Base-by-base conservation (phyloP, 2,888 invertebrate genomes). In the Margaritifera margaritifera region DNA sequence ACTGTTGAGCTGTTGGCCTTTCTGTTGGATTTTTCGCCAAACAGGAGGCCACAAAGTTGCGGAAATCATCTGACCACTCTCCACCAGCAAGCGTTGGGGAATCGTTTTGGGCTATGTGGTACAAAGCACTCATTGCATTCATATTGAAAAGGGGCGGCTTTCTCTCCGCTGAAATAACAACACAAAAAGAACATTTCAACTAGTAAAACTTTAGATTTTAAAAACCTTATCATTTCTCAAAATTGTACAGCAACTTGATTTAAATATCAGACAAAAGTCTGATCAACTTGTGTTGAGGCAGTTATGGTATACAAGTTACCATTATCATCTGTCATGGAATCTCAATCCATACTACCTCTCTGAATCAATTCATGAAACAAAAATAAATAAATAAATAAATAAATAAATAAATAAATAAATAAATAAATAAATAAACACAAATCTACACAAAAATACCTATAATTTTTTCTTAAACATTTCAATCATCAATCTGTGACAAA, bases 71-170 rank as follows among this genome's bases (percentile, higher is more conserved):
- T 60, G 96, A 88, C 91, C 91, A 89, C 24, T 88, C 85, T 27
- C 87, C 81, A 65, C 85, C 79, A 50, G 87, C 82, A 87, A 99
- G 92, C 61, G 94, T 94, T 63, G 99, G 99, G 63, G 99, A 95
- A 88, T 99, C 98, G 90, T 99, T 99, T 92, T 99, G 99, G 85
- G 99, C 99, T 90, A 99, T 99, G 92, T 99, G 99, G 91, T 99
- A 99, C 84, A 99, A 93, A 81, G 99, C 99, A 85, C 98, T 98
- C 99, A 99, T 99, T 75, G 99, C 98, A 91, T 99, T 99, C 98
- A 99, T 98, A 91, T 99, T 99, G 92, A 99, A 99, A 91, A 99
- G 96, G 19, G 99, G 99, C 52, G 93, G 93, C 91, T 99, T 99
- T 72, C 98, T 93, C 91, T 99, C 99, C 75, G 99, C 99, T 93